phyloP scores from a whole-genome alignment of 1,140 invertebrate genomes.

The Sycophila sp. region DNA sequence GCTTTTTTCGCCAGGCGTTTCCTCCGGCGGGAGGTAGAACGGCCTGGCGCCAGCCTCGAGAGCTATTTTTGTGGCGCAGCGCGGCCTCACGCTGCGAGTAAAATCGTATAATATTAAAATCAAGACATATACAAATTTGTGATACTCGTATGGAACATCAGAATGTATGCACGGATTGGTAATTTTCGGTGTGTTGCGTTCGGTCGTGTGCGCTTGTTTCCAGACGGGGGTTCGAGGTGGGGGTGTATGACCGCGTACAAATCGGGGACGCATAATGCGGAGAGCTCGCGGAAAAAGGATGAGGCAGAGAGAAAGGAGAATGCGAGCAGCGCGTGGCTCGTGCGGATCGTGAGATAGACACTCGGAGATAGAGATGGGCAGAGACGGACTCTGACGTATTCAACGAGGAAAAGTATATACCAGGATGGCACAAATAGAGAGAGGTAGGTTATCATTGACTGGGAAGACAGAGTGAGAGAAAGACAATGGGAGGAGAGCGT shows the following conservation, averaged over 20 bases:
- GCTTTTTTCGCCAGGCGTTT: not conserved
- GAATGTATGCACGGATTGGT: not conserved
- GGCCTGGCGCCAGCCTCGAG: not conserved
- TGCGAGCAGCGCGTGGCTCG: no score
- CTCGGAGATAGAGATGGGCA: not conserved
- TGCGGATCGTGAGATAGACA: not conserved
- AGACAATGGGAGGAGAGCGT: not conserved
- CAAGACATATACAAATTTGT: slow-evolving; percentile 23
- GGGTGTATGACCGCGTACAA: not conserved
- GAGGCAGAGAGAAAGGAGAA: no score
- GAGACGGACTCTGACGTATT: not conserved
- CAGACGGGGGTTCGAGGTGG: not conserved
- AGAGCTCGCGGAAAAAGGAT: no score
- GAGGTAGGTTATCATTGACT: not conserved
- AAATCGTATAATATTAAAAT: slow-evolving; percentile 20
- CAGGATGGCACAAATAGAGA: not conserved
- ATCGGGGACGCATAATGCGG: no score
- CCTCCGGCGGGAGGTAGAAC: no score
- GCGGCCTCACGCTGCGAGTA: slow-evolving; percentile 14
- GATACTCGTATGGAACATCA: not conserved
- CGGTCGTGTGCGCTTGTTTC: not conserved
- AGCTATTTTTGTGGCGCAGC: slow-evolving; percentile 4
- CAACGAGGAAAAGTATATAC: not conserved
- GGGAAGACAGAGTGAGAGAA: not conserved
- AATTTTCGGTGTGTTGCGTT: not conserved